phyloP scores from a whole-genome alignment of 2,797 vertebrate genomes.

The Betta splendens region DNA sequence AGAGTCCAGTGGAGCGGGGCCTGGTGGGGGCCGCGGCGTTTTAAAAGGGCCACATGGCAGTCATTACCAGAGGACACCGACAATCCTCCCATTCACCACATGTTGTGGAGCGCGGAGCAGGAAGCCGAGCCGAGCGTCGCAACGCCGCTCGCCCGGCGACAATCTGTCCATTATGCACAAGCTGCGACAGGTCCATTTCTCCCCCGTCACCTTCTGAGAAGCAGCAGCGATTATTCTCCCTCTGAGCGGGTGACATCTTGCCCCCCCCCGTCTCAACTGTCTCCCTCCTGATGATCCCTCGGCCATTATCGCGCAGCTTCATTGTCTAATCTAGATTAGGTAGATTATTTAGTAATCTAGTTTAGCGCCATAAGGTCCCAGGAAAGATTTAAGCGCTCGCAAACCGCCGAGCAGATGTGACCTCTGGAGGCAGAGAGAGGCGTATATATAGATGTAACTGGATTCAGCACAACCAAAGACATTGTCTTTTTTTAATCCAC shows the following conservation, averaged over 20 bases:
- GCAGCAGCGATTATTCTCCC: conserved; percentile 50
- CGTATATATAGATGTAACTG: too few relatives aligned
- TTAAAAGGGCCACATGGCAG: conserved; percentile 67
- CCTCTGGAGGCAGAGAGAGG: conserved; percentile 32
- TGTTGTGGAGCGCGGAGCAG: conserved; percentile 55
- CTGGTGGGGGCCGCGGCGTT: conserved; percentile 39
- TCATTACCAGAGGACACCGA: conserved; percentile 72
- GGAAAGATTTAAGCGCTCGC: conserved; percentile 56
- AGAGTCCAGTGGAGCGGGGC: conserved; percentile 52
- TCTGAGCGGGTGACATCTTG: conserved; percentile 56
- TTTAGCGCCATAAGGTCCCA: conserved; percentile 60
- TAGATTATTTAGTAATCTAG: conserved; percentile 72
- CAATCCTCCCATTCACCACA: conserved; percentile 75
- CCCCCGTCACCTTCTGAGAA: conserved; percentile 56
- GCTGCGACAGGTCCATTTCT: conserved; percentile 38
- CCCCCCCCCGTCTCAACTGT: background rate
- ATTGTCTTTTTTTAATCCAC: background rate
- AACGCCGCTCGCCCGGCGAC: conserved; percentile 40
- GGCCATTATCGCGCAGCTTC: conserved; percentile 50
- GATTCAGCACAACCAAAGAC: background rate
- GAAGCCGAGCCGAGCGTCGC: conserved; percentile 34
- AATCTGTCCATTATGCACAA: conserved; percentile 63
- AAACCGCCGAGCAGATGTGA: conserved; percentile 29
- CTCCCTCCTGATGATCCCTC: conserved; percentile 9
- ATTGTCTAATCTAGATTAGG: conserved; percentile 71